phyloP scores from a whole-genome alignment of 2,797 vertebrate genomes.

The Pelodytes ibericus region DNA sequence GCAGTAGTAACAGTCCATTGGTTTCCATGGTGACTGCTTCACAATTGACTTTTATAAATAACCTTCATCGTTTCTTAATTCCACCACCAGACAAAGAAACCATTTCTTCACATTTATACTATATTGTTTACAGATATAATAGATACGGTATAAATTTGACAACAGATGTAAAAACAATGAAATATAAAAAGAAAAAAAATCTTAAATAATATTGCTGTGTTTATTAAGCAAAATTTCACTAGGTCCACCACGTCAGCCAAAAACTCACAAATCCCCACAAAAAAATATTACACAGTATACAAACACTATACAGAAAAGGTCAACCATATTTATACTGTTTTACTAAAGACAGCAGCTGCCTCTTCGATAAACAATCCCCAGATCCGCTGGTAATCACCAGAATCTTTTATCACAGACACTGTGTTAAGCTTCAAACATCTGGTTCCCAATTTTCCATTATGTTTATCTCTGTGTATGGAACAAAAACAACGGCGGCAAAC shows the following conservation, averaged over 20 bases:
- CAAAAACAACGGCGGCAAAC: constrained; percentile 34
- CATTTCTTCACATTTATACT: too few relatives aligned
- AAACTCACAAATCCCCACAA: neutral
- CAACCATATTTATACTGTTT: constrained; percentile 40
- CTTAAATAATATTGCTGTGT: too few relatives aligned
- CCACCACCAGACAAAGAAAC: too few relatives aligned
- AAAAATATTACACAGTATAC: constrained; percentile 47
- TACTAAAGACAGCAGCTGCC: constrained; percentile 64
- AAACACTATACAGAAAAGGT: constrained; percentile 49
- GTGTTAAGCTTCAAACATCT: constrained; percentile 68
- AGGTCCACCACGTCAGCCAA: neutral
- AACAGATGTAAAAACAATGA: too few relatives aligned
- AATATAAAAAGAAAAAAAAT: too few relatives aligned
- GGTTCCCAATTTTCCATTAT: constrained; percentile 65
- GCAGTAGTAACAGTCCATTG: too few relatives aligned
- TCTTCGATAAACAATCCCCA: constrained; percentile 61
- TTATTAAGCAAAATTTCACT: too few relatives aligned
- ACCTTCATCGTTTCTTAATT: too few relatives aligned
- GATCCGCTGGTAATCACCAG: constrained; percentile 60
- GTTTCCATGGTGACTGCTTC: too few relatives aligned
- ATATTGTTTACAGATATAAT: too few relatives aligned
- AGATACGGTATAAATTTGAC: too few relatives aligned
- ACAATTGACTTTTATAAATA: too few relatives aligned
- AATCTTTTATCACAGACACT: constrained; percentile 64
- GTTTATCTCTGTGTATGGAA: constrained; percentile 39